These are phyloP conservation scores for Hippopotamus amphibius DNA, from an alignment of 2,113 vertebrate species.

Conservation along the genomic window DNA sequence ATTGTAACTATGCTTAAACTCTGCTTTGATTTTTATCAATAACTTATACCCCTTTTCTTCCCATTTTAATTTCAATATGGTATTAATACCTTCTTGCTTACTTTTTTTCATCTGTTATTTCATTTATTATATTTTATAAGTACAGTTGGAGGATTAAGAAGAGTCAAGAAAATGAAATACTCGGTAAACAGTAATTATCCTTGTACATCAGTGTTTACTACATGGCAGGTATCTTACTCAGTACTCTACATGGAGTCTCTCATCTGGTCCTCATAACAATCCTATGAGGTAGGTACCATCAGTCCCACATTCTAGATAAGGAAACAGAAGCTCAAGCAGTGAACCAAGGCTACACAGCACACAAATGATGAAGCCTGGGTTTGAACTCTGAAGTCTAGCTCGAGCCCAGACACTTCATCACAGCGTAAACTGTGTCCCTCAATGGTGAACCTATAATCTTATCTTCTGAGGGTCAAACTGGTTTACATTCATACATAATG, in stretches of 20 bases:
- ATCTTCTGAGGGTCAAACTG: not conserved
- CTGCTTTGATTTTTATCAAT: not conserved
- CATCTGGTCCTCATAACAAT: not conserved
- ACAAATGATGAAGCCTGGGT: not conserved
- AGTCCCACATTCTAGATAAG: not conserved
- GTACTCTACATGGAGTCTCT: not conserved
- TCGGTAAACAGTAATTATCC: not conserved
- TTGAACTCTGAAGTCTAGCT: not conserved
- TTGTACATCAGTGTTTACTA: not conserved
- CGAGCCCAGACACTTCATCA: not conserved
- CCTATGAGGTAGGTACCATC: not conserved
- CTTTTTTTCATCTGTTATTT: not conserved
- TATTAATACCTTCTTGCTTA: not conserved
- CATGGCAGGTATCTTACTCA: not conserved
- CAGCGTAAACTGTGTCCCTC: not conserved
- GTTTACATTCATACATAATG: not conserved
- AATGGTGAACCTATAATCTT: not conserved
- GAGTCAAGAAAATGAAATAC: slow-evolving; percentile 18
- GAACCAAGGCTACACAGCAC: not conserved
- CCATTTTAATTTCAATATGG: not conserved
- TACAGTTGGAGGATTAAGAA: not conserved
- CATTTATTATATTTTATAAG: not conserved
- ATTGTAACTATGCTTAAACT: not conserved
- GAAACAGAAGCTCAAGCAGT: not conserved
- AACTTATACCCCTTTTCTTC: not conserved